A percentile compares a stretch with the other conserved stretches of the same genome.
These are phyloP conservation scores for Morpho deidamia DNA, from an alignment of 2,888 invertebrate species.

Conservation along the genomic window DNA sequence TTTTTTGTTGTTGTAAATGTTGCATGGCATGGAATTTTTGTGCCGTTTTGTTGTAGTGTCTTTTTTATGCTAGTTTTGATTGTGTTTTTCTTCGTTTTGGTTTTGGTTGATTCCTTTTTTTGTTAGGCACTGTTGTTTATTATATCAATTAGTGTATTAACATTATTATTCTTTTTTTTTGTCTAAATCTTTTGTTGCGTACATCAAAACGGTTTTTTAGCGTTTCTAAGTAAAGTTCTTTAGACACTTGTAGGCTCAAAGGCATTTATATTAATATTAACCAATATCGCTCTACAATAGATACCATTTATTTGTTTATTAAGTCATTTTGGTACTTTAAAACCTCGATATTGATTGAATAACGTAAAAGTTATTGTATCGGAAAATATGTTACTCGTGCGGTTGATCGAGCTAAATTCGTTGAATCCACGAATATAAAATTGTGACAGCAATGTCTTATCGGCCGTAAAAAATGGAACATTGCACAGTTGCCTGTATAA, in stretches of 20 bases:
- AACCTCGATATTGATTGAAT: slow-evolving; percentile 2
- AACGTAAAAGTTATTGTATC: slow-evolving; percentile 1
- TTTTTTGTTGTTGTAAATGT: slow-evolving; percentile 31
- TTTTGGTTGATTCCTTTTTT: slow-evolving; percentile 23
- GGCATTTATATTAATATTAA: no score
- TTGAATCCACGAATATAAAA: slow-evolving; percentile 29
- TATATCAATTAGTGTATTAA: no score
- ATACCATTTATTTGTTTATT: no score
- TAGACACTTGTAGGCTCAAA: no score
- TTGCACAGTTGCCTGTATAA: slow-evolving; percentile 8
- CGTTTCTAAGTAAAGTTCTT: no score
- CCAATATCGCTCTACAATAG: no score
- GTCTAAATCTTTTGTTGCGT: no score
- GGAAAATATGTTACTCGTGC: slow-evolving; percentile 2
- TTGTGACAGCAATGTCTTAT: slow-evolving; percentile 15
- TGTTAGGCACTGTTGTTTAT: not conserved
- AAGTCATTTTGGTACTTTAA: not conserved
- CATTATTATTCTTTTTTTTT: no score
- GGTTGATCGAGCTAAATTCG: slow-evolving; percentile 32
- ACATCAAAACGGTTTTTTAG: no score
- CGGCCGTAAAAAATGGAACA: slow-evolving; percentile 21
- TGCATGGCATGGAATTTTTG: slow-evolving; percentile 71
- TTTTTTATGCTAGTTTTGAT: slow-evolving; percentile 50
- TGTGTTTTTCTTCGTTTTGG: slow-evolving; percentile 1
- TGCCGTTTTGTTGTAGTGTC: slow-evolving; percentile 48